These are phyloP conservation scores for Zygogramma bicolorata DNA, from an alignment of 2,888 invertebrate genomes.

Conservation along the genomic window DNA sequence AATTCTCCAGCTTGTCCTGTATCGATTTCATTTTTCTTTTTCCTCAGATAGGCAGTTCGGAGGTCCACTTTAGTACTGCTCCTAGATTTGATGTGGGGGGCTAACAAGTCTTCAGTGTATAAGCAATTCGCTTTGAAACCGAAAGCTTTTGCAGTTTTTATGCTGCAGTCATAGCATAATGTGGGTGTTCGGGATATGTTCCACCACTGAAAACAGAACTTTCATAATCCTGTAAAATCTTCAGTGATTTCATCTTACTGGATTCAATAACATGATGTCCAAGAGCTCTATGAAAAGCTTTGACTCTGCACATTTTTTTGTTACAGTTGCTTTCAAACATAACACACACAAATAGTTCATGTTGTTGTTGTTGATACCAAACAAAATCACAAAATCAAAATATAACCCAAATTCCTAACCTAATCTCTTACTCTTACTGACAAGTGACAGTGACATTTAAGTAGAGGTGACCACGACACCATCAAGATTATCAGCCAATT, in stretches of 20 bases:
- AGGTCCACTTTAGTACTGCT: not conserved
- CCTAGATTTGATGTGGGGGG: not conserved
- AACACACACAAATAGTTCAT: not conserved
- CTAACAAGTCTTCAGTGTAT: not conserved
- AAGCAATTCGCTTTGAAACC: not conserved
- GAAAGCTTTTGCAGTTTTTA: not conserved
- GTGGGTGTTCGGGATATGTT: not conserved
- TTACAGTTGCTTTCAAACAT: not conserved
- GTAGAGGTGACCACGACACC: too few relatives aligned
- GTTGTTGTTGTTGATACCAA: too few relatives aligned
- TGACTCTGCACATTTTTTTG: not conserved
- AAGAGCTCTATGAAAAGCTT: constrained; percentile 7
- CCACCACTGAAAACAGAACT: constrained; percentile 8
- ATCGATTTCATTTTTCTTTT: not conserved
- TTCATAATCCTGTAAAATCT: not conserved
- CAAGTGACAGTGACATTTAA: too few relatives aligned
- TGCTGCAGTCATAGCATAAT: constrained; percentile 12
- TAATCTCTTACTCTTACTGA: too few relatives aligned
- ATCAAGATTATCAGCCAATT: too few relatives aligned
- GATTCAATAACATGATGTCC: not conserved
- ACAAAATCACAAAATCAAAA: too few relatives aligned
- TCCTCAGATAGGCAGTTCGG: not conserved
- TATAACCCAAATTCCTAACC: too few relatives aligned
- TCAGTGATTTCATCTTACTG: not conserved
- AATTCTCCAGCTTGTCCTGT: not conserved